Base-by-base conservation (phyloP, 2,888 invertebrate species). In the Neoascia interrupta region DNA sequence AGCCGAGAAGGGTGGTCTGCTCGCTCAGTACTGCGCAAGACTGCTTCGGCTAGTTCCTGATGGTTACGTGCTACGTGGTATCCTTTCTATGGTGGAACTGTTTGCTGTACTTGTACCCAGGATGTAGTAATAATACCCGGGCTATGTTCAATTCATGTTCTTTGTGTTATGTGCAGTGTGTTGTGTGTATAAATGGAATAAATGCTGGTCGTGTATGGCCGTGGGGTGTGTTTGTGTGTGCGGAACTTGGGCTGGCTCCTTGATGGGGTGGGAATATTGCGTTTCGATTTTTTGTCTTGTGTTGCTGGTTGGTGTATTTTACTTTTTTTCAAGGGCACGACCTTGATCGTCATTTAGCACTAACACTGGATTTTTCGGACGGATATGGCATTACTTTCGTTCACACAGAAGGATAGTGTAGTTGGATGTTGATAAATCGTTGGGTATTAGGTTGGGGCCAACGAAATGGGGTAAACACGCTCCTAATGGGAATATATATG, bases 281-380 rank as follows among this genome's bases (percentile, higher is more conserved):
- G 70, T 76, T 66, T 51, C 53, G 53, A 34, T 37, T 68, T 61
- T 68, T 47, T 49, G 53, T n/a, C n/a, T n/a, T n/a, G n/a, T n/a
- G n/a, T n/a, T n/a, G n/a, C 54, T 61, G 10, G 31, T 61, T 70
- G 36, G 16, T 18, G 31, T 58, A 51, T 74, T 64, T 39, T 15
- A 8, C 31, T 58, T 60, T 58, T 56, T 70, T 76, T 76, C 76
- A 76, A 76, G 76, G 76, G 54, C 64, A 76, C 41, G 76, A 76
- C 76, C 76, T 76, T 76, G 76, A 66, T 54, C 70, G 70, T 60
- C 60, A 28, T 61, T 51, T 60, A 76, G 58, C 28, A 76, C 61
- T 63, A 69, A 68, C 68, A 74, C 37, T 26, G 41, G 41, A 49
- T 74, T 60, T 68, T 68, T 54, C 11, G 36, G 36, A 19, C 37